A percentile compares a stretch with the other conserved stretches of the same genome.
These are phyloP conservation scores for Rhinella marina DNA, from an alignment of 2,797 vertebrate species.

Conservation along the genomic window DNA sequence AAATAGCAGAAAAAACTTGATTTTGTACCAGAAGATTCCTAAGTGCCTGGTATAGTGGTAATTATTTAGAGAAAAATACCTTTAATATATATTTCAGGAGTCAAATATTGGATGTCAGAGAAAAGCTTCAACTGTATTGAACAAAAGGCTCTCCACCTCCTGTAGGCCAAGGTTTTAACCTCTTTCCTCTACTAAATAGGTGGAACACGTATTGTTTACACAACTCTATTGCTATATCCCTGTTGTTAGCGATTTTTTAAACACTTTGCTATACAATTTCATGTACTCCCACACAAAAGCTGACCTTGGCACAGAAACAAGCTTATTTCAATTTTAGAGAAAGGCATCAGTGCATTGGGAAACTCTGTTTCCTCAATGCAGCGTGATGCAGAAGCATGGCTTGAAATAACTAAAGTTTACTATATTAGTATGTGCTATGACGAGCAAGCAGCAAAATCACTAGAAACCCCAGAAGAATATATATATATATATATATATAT, in stretches of 20 bases:
- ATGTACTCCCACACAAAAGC: slow-evolving; percentile 40
- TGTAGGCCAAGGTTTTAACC: slow-evolving; percentile 31
- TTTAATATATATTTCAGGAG: neutral
- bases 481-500: slow-evolving; percentile 1
- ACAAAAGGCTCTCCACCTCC: neutral
- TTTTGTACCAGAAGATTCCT: neutral
- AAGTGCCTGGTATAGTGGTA: neutral
- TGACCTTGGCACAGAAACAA: slow-evolving; percentile 52
- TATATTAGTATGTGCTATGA: slow-evolving; percentile 16
- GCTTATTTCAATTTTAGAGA: slow-evolving; percentile 31
- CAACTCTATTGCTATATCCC: slow-evolving; percentile 33
- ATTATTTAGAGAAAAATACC: neutral
- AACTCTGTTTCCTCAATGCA: slow-evolving; percentile 22
- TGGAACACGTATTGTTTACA: slow-evolving; percentile 39
- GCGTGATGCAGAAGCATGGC: neutral
- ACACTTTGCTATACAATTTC: slow-evolving; percentile 42
- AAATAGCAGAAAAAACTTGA: neutral
- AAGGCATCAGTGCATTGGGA: slow-evolving; percentile 11
- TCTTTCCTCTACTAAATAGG: slow-evolving; percentile 38
- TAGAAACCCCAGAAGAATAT: neutral
- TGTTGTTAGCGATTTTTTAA: slow-evolving; percentile 46
- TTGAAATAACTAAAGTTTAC: slow-evolving; percentile 20
- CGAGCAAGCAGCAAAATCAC: neutral
- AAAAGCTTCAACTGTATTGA: neutral
- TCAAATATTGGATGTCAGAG: neutral